phyloP scores from a whole-genome alignment of 2,888 invertebrate species.

The Drosophila prolongata region DNA sequence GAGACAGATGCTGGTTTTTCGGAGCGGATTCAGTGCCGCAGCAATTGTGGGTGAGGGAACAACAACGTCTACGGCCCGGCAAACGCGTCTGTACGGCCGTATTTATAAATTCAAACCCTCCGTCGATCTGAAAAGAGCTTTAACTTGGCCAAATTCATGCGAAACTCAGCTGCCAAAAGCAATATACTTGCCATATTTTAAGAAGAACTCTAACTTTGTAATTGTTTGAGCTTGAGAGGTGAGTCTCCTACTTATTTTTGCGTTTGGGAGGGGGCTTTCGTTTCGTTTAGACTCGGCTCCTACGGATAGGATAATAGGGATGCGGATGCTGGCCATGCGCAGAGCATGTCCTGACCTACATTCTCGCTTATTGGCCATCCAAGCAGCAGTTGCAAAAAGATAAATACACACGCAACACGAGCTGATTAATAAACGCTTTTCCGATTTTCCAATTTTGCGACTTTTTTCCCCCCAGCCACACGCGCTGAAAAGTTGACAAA shows the following conservation, averaged over 20 bases:
- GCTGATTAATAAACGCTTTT: slow-evolving; percentile 50
- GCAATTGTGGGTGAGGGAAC: slow-evolving; percentile 32
- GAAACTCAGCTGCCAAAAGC: background rate
- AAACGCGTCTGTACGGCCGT: slow-evolving; percentile 1
- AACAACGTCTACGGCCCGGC: slow-evolving; percentile 27
- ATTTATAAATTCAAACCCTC: background rate
- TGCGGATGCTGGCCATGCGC: slow-evolving; percentile 65
- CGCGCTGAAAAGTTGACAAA: slow-evolving; percentile 5
- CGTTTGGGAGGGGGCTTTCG: background rate
- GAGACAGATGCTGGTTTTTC: slow-evolving; percentile 18
- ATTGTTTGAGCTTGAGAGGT: background rate
- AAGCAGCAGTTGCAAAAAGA: slow-evolving; percentile 51
- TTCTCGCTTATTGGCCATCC: slow-evolving; percentile 75
- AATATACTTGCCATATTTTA: background rate
- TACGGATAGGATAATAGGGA: slow-evolving; percentile 16
- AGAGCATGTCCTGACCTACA: slow-evolving; percentile 71
- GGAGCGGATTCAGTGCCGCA: slow-evolving; percentile 33
- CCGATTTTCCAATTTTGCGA: slow-evolving; percentile 21
- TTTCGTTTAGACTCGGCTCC: background rate
- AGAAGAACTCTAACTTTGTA: background rate
- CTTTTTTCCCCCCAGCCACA: slow-evolving; percentile 1
- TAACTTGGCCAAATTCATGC: background rate
- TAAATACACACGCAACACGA: slow-evolving; percentile 45
- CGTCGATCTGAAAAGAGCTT: slow-evolving; percentile 3
- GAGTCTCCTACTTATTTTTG: slow-evolving; percentile 16